Base-by-base conservation (phyloP, 2,888 invertebrate species). In the Tigriopus californicus region DNA sequence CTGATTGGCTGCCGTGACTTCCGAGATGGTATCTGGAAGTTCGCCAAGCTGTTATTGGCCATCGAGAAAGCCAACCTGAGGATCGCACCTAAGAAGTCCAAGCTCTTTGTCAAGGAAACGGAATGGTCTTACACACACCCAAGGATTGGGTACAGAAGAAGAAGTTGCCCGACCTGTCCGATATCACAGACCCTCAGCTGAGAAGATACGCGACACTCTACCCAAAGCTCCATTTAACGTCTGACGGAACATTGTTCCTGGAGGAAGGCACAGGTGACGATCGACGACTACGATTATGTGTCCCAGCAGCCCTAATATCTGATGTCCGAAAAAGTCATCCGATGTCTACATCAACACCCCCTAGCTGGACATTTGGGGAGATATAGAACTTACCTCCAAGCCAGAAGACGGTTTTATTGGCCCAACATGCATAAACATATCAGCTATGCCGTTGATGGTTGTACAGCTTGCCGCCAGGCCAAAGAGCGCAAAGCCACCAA, bases 41-140 rank as follows among this genome's bases (percentile, higher is more conserved):
- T 63, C 15, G 44, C 47, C 22, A 22, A 62, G 8, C 25, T 59
- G 4, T 24, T 58, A 11, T 13, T 24, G 13, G 46, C 41, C 1
- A 18, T 54, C n/a, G 13, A 24, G 33, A 25, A 44, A 13, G 15
- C 47, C 4, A 47, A 46, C 13, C 40, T 61, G 41, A 64, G 61
- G 24, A n/a, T 63, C 8, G 60, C 63, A 4, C 41, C 54, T 12
- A 33, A 6, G 10, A 65, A 63, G 59, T 65, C 59, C 58, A 41
- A 61, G 12, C 40, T 61, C 18, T 61, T 61, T 46, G 15, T 18
- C 41, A 51, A 22, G n/a, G 20, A 61, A 51, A 47, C 64, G 1
- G 52, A 63, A 40, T 64, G 47, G 54, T 53, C 3, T 8, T 33
- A 8, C 33, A 33, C 3, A 33, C 8, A 33, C 4, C 8, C 8